Conservation (phyloP, 2,113 vertebrate genomes). For the Nothocercus julius region DNA sequence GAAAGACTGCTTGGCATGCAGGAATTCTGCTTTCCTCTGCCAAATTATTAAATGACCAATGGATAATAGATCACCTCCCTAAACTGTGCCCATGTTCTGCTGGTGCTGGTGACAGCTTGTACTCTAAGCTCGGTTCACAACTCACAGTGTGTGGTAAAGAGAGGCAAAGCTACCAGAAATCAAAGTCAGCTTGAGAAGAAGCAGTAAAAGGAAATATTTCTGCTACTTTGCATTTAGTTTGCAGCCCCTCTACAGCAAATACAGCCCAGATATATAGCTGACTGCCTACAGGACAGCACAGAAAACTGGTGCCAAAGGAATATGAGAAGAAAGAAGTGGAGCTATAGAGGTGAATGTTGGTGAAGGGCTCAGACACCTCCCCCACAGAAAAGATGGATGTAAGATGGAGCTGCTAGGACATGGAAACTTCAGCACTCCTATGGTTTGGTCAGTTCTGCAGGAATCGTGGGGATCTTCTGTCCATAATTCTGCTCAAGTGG, state of each 20-base stretch:
- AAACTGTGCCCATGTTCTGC: background rate
- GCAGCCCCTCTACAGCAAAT: background rate
- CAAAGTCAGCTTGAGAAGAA: background rate
- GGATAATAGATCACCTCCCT: constrained; percentile 30
- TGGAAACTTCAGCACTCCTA: background rate
- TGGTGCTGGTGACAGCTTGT: background rate
- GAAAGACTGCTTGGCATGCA: background rate
- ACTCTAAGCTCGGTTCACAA: background rate
- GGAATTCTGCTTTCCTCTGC: constrained; percentile 1
- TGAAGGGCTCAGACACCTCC: rapidly evolving
- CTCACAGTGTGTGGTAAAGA: background rate
- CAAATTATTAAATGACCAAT: constrained; percentile 45
- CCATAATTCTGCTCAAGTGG: background rate
- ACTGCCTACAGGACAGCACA: background rate
- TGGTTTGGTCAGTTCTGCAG: constrained; percentile 30
- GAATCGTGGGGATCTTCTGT: background rate
- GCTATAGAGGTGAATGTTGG: background rate
- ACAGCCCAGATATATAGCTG: background rate
- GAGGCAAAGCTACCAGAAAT: background rate
- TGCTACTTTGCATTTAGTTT: background rate
- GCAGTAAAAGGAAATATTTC: background rate
- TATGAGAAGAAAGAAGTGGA: background rate
- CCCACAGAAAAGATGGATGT: rapidly evolving
- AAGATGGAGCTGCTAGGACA: background rate
- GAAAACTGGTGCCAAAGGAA: background rate